Evolutionary conservation across 2,113 vertebrate species (phyloP), one percentile per base, ranked within the genome.

Genomic region (Apodemus speciosus): DNA sequence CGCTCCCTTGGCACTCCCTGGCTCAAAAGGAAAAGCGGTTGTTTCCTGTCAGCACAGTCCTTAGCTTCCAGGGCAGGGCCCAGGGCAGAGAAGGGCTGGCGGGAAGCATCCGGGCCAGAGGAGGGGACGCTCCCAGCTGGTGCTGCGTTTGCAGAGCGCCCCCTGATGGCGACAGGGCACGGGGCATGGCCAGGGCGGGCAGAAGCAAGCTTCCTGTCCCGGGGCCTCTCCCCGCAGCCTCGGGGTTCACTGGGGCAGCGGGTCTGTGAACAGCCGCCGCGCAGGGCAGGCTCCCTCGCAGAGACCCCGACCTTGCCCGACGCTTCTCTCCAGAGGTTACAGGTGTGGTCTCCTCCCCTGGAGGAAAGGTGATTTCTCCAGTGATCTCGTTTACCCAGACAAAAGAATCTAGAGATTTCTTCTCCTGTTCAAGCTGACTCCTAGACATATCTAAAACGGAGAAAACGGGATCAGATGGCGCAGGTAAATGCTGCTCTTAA

Each of bases 371-470:
- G 80, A 95, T 51, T 84, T 95, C 95, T 56, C 96, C 90, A 27
- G 90, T 96, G 49, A 95, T 0, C 90, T 96, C 95, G 0, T 97
- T 97, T 25, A 94, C 46, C 95, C 97, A 97, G 96, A 96, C 91
- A 76, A 96, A 94, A 4, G 32, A 38, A 60, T 96, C 88, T 21
- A 68, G 88, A 43, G 25, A 18, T 13, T 89, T 93, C 89, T 86
- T 89, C 35, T 51, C 38, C 38, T 80, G 73, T 75, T 21, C 93
- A 25, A 62, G 60, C 2, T 87, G 93, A 84, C n/a, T 62, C 32
- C 25, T 40, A 83, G 92, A 93, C 96, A 96, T 96, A 11, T 46
- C 95, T 95, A 32, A 40, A 80, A 46, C 9, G 15, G 25, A 94
- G 49, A 64, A 72, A 43, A 30, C 4, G 15, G 32, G 16, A 66